Base-by-base conservation (phyloP, 2,113 vertebrate genomes). In the Nannobrachium achirus region DNA sequence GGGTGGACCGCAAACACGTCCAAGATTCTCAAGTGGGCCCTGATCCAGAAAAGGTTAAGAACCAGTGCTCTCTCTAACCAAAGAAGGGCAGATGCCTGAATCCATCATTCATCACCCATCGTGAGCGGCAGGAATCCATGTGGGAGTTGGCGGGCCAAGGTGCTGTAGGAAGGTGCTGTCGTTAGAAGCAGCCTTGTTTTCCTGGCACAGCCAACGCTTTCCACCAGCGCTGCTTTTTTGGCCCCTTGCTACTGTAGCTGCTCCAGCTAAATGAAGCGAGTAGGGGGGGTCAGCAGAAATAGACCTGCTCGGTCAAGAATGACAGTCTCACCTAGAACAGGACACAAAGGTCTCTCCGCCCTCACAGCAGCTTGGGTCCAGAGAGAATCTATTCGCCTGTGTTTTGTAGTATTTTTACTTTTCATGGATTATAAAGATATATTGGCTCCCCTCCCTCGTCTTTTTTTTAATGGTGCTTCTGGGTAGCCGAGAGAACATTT, bases 151-250 rank as follows among this genome's bases (percentile, higher is more conserved):
- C 44, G 50, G 2, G 49, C 15, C 4, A 41, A 38, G 45, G 60
- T 33, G 6, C 25, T 33, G 25, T 41, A 77, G 80, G 65, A 41
- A 66, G 71, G 79, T 82, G 73, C 53, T 56, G 51, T 13, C 25
- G 62, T 44, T 63, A 59, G 73, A 66, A 56, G 72, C 62, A 38
- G 69, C 33, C 76, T 42, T 2, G 60, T 75, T 79, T 87, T 87
- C 79, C 81, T 79, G 86, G 76, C 82, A 68, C 55, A 7, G 14
- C 0, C 64, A 75, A 76, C 46, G 56, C 40, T 83, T 78, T 86
- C 59, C 78, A 59, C 66, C 58, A 19, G 39, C 73, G 50, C 33
- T 33, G 25, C 25, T 33, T 69, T 64, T 71, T 42, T 42, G 60
- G 42, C 53, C 62, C 69, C 71, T 52, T 33, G 25, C 25, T 33